Evolutionary conservation across 1,140 invertebrate species (phyloP).

Genomic region (Drosophila gunungcola): DNA sequence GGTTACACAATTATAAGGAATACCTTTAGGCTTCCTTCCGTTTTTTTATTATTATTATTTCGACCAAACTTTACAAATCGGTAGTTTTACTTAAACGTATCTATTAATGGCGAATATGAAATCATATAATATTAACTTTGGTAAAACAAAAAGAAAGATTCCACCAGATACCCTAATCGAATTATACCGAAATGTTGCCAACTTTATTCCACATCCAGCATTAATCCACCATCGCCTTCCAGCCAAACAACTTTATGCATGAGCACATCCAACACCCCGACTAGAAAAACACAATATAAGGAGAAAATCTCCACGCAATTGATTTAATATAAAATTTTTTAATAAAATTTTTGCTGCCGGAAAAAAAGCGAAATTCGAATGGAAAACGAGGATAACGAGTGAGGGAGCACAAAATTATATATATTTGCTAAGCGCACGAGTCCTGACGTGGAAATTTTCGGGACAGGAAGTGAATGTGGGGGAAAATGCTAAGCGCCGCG

Average conservation of each 20-base stretch:
- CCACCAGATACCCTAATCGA: background rate
- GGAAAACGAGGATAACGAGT: slow-evolving; percentile 4
- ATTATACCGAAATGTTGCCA: background rate
- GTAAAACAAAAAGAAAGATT: too few relatives aligned
- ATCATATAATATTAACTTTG: too few relatives aligned
- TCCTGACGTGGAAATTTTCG: slow-evolving; percentile 12
- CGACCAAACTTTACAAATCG: too few relatives aligned
- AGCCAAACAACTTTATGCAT: slow-evolving; percentile 58
- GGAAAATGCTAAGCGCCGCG: slow-evolving; percentile 66
- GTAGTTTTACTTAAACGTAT: too few relatives aligned
- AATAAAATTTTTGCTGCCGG: slow-evolving; percentile 72
- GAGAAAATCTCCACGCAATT: slow-evolving; percentile 76
- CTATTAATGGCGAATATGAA: too few relatives aligned
- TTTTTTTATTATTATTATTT: too few relatives aligned
- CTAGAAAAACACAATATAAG: slow-evolving; percentile 24
- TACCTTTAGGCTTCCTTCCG: too few relatives aligned
- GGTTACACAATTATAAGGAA: too few relatives aligned
- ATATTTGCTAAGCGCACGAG: slow-evolving; percentile 59
- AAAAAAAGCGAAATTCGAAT: slow-evolving; percentile 40
- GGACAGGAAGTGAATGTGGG: slow-evolving; percentile 40
- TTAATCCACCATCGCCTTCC: background rate
- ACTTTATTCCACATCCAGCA: background rate
- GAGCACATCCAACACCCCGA: slow-evolving; percentile 69
- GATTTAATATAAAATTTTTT: slow-evolving; percentile 83
- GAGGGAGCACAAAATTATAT: slow-evolving; percentile 10